These are phyloP conservation scores for Rhagonycha lutea DNA, from an alignment of 2,888 invertebrate species.

Conservation along the genomic window DNA sequence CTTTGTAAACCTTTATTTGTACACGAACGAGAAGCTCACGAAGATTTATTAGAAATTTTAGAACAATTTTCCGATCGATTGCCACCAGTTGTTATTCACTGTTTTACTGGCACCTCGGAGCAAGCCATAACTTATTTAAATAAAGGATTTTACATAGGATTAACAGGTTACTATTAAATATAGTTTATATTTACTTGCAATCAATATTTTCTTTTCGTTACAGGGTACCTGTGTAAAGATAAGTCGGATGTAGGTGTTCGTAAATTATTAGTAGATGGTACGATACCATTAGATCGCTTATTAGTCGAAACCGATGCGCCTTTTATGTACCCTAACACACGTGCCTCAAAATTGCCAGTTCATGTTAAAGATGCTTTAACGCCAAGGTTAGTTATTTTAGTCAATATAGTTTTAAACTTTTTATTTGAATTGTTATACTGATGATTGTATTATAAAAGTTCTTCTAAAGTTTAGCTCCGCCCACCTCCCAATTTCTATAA, in stretches of 20 bases:
- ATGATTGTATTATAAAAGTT: no score
- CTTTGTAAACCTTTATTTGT: constrained; percentile 86
- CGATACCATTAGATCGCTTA: constrained; percentile 81
- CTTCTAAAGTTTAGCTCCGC: no score
- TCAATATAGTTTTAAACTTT: neutral
- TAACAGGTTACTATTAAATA: constrained; percentile 63
- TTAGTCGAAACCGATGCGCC: constrained; percentile 93
- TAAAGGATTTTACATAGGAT: constrained; percentile 83
- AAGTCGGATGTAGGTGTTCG: constrained; percentile 90
- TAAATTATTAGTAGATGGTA: constrained; percentile 77
- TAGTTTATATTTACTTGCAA: neutral
- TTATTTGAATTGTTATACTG: neutral
- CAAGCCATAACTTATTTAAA: constrained; percentile 84
- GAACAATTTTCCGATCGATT: constrained; percentile 58
- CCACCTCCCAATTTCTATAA: no score
- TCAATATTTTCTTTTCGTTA: constrained; percentile 35
- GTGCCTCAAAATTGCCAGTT: constrained; percentile 87
- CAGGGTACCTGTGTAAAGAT: constrained; percentile 86
- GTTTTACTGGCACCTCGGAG: constrained; percentile 86
- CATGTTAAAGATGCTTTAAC: constrained; percentile 87
- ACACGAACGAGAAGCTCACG: constrained; percentile 90
- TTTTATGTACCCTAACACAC: constrained; percentile 94
- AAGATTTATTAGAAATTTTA: constrained; percentile 79
- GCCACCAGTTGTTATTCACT: constrained; percentile 87
- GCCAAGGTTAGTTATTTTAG: constrained; percentile 64